Conservation (phyloP, 1,140 invertebrate genomes). For the Paralvinella palmiformis region DNA sequence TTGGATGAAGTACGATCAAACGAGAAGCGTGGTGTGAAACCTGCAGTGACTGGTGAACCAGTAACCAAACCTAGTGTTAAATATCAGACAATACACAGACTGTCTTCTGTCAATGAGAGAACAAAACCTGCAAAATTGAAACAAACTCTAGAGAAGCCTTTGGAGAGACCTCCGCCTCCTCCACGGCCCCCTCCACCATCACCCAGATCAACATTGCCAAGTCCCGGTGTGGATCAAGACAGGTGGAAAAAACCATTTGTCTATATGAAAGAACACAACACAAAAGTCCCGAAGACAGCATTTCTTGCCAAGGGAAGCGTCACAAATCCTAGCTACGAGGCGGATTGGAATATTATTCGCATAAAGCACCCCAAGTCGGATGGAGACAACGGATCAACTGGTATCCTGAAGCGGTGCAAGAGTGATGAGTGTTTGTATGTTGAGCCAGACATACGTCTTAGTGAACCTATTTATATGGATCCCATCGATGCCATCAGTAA, state of each 20-base stretch:
- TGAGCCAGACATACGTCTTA: neutral
- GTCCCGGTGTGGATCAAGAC: neutral
- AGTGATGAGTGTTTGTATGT: slow-evolving; percentile 17
- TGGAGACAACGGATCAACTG: neutral
- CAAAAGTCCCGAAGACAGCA: neutral
- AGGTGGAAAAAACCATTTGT: neutral
- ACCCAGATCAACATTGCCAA: neutral
- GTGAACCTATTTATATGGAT: slow-evolving; percentile 10
- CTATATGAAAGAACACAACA: neutral
- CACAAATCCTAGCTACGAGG: neutral
- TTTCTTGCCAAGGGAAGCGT: neutral
- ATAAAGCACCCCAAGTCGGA: no score
- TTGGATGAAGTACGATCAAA: no score
- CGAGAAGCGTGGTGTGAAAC: no score
- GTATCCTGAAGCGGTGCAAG: neutral
- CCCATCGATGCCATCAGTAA: neutral
- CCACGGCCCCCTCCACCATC: slow-evolving; percentile 9
- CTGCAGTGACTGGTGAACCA: no score
- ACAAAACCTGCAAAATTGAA: no score
- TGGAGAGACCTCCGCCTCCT: slow-evolving; percentile 17
- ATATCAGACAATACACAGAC: no score
- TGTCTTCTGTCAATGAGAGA: no score
- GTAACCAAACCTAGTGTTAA: no score
- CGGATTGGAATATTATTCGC: neutral
- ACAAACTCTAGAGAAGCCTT: no score